Percentiles rank a stretch among this genome's conserved stretches.
Conservation (phyloP, 2,113 vertebrate genomes). For the Colinus virginianus region DNA sequence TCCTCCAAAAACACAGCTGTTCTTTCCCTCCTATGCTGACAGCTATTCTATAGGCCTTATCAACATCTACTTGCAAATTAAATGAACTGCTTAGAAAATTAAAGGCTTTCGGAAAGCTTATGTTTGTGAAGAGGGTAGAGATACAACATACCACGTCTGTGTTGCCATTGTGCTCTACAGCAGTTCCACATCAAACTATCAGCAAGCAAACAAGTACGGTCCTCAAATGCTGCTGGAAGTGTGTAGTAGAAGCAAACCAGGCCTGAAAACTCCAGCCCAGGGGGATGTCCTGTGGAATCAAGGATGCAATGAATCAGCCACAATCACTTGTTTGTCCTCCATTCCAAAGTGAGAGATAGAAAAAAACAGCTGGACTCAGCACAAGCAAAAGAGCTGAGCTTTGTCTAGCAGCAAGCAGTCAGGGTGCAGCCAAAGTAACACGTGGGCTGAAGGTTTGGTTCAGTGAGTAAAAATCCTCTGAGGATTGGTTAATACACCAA, state of each 20-base stretch:
- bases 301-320: not conserved
- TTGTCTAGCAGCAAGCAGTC: not conserved
- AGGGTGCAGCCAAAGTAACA: not conserved
- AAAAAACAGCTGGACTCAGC: not conserved
- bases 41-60: not conserved
- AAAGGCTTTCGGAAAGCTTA: not conserved
- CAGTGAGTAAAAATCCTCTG: not conserved
- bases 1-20: not conserved
- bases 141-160: rapidly evolving
- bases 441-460: not conserved
- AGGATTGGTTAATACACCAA: not conserved
- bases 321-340: not conserved
- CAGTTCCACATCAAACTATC: not conserved
- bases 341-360: not conserved
- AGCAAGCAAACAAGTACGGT: not conserved
- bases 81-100: not conserved
- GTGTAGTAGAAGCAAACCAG: rapidly evolving
- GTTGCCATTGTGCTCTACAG: not conserved
- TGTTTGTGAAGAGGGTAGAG: not conserved
- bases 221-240: too few species aligned
- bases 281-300: not conserved
- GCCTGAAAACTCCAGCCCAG: rapidly evolving
- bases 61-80: not conserved
- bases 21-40: not conserved
- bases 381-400: rapidly evolving